Percentiles rank a stretch among this genome's conserved stretches.
Conservation (phyloP, 2,888 invertebrate species). For the Crossocerus cetratus region DNA sequence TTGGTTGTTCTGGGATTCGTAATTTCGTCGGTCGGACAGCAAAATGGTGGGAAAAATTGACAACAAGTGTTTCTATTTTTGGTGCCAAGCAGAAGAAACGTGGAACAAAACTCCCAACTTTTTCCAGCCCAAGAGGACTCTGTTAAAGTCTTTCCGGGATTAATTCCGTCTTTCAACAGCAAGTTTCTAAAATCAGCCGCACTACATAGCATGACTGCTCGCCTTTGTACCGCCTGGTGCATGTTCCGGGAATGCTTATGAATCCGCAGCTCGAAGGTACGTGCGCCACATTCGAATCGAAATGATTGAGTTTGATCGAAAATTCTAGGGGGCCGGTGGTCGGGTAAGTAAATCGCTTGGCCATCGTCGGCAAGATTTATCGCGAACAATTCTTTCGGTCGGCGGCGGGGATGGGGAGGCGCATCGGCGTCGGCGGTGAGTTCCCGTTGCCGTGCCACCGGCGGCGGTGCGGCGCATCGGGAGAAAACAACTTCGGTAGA, state of each 20-base stretch:
- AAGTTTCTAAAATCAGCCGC: not conserved
- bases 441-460: not conserved
- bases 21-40: too few species aligned
- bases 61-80: too few species aligned
- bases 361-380: constrained; percentile 61
- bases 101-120: too few species aligned
- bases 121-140: too few species aligned
- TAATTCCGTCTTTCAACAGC: not conserved
- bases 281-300: constrained; percentile 50
- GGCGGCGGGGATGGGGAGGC: constrained; percentile 1
- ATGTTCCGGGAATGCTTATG: constrained; percentile 39
- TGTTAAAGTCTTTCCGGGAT: not conserved
- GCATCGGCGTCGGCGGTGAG: too few species aligned
- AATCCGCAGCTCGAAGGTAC: constrained; percentile 39
- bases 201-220: constrained; percentile 5
- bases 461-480: constrained; percentile 29
- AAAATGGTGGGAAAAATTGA: too few species aligned
- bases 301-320: constrained; percentile 63
- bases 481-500: constrained; percentile 52
- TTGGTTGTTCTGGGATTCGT: too few species aligned
- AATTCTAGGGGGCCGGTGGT: constrained; percentile 40
- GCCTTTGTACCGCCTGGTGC: constrained; percentile 16
- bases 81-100: too few species aligned
- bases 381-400: constrained; percentile 51
- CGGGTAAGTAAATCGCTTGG: constrained; percentile 63